Conservation (phyloP, 2,888 invertebrate genomes). For the Netelia inedita region DNA sequence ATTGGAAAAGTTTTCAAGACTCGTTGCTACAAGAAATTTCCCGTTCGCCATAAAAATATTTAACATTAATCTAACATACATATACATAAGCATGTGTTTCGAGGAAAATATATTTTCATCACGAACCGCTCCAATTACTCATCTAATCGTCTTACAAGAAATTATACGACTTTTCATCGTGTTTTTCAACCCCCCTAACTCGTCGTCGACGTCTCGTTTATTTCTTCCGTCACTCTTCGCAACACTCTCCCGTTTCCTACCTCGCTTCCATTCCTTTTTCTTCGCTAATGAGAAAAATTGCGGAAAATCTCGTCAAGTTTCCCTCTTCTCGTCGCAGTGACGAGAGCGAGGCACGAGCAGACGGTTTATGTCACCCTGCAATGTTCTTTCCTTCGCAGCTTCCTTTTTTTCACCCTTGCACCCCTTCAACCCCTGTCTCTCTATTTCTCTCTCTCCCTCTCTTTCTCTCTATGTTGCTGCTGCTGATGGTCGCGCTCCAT, state of each 20-base stretch:
- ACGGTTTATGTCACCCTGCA: slow-evolving; percentile 49
- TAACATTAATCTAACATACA: too few species aligned
- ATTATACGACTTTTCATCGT: slow-evolving; percentile 24
- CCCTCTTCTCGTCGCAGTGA: slow-evolving; percentile 27
- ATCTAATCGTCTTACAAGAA: slow-evolving; percentile 27
- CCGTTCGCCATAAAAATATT: too few species aligned
- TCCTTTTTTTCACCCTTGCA: background rate
- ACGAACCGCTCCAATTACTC: slow-evolving; percentile 34
- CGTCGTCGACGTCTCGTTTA: slow-evolving; percentile 25
- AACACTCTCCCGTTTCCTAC: background rate
- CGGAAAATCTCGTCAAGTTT: slow-evolving; percentile 61
- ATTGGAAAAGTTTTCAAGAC: too few species aligned
- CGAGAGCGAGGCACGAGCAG: slow-evolving; percentile 16
- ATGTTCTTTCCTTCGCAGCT: slow-evolving; percentile 34
- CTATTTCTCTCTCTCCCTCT: background rate
- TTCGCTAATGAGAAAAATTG: slow-evolving; percentile 68
- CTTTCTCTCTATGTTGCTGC: background rate
- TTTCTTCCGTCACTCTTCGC: slow-evolving; percentile 39
- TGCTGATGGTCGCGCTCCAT: slow-evolving; percentile 20
- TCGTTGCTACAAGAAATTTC: too few species aligned
- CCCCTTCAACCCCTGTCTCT: too few species aligned
- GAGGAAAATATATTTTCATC: slow-evolving; percentile 8
- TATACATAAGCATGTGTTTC: background rate
- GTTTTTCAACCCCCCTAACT: slow-evolving; percentile 2
- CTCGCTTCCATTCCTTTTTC: slow-evolving; percentile 46